Base-by-base conservation (phyloP, 2,113 vertebrate species). In the Cynocephalus volans region DNA sequence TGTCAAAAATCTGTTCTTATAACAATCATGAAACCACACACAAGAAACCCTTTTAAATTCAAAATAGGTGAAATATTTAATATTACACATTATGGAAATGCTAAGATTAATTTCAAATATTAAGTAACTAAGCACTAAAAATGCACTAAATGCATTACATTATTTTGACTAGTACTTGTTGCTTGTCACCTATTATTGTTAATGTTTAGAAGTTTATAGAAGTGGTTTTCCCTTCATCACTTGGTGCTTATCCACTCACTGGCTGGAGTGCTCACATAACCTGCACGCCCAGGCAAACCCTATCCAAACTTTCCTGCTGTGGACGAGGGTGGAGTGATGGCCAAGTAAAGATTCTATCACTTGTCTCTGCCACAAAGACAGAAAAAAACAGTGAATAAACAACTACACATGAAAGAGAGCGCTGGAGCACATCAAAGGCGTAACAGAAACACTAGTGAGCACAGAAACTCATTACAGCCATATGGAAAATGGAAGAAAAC, bases 51-150 rank as follows among this genome's bases (percentile, higher is more conserved):
- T 91, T 88, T 80, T 45, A 93, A 76, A 21, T 45, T 93, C 19
- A 92, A 93, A 80, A 83, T 52, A 72, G 36, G 24, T 88, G 31
- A 96, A 86, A 79, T 88, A 67, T 48, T 87, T 84, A 88, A 85
- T 21, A 52, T 85, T 64, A n/a, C 1, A 23, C 50, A 72, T 79
- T 79, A 14, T 31, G 77, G 33, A 93, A 95, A 89, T 10, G 10
- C 10, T 89, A 77, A 91, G 26, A 21, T 79, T 77, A 64, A 72
- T 92, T 84, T 96, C 18, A 93, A 85, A 62, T 70, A 67, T 70
- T 95, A 93, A 88, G 17, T 52, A 94, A 94, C 94, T 58, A 62
- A 73, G 8, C 31, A 79, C 18, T 62, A 36, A 86, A 70, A 84
- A 86, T 85, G 48, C 28, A 80, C 48, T 76, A 80, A 86, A 65